Conservation (phyloP, 1,140 invertebrate genomes). For the Sminthurides bifidus region DNA sequence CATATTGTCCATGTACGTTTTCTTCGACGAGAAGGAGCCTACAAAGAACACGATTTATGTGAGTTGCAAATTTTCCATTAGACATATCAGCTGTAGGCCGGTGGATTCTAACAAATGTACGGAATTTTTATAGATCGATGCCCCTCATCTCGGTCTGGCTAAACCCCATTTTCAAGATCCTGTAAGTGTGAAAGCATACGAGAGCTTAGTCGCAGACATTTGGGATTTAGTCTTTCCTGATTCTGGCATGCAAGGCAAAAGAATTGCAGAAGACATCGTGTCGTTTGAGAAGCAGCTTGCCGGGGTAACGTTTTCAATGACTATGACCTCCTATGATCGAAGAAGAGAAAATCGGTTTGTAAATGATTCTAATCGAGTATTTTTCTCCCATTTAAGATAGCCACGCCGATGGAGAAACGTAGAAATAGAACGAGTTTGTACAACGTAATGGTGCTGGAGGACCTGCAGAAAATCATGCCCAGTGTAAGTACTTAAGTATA, state of each 20-base stretch:
- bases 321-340: too few relatives aligned
- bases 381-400: too few relatives aligned
- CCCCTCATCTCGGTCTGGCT: conserved; percentile 17
- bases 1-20: conserved; percentile 17
- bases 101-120: too few relatives aligned
- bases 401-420: conserved; percentile 64
- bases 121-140: conserved; percentile 20
- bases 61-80: too few relatives aligned
- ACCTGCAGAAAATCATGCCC: not conserved
- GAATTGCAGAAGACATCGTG: not conserved
- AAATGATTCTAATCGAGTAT: too few relatives aligned
- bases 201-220: conserved; percentile 1
- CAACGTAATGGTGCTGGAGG: conserved; percentile 55
- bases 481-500: not conserved
- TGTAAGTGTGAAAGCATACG: conserved; percentile 6
- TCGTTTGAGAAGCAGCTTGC: conserved; percentile 13
- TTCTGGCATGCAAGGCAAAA: too few relatives aligned
- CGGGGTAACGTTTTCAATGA: too few relatives aligned
- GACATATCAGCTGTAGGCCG: too few relatives aligned
- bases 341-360: conserved; percentile 19
- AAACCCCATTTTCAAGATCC: not conserved
- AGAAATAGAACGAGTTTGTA: conserved; percentile 68
- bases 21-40: conserved; percentile 26
- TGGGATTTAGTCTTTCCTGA: conserved; percentile 6
- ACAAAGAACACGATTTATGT: conserved; percentile 24